Evolutionary conservation across 2,888 invertebrate species (phyloP).

Genomic region (Clusia tigrina): DNA sequence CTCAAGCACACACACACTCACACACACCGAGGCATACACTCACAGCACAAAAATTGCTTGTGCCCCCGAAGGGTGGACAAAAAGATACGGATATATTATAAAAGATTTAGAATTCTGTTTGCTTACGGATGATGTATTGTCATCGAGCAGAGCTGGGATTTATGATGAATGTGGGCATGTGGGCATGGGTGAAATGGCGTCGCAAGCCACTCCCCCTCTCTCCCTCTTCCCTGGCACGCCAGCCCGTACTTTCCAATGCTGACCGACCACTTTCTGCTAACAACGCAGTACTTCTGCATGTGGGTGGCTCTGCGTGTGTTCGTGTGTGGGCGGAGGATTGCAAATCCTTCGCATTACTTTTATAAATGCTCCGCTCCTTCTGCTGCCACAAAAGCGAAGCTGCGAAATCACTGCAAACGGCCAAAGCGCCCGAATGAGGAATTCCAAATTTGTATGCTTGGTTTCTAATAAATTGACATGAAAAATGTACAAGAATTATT

Average conservation of each 20-base stretch:
- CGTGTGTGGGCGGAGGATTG: neutral
- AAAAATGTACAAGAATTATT: no score
- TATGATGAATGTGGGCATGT: slow-evolving; percentile 35
- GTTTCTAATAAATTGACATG: no score
- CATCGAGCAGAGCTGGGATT: slow-evolving; percentile 61
- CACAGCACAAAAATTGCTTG: neutral
- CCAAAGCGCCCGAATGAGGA: no score
- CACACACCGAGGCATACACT: slow-evolving; percentile 3
- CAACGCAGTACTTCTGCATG: slow-evolving; percentile 30
- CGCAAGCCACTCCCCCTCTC: slow-evolving; percentile 17
- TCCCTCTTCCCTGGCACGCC: no score
- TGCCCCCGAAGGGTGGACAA: slow-evolving; percentile 9
- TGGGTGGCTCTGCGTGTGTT: neutral
- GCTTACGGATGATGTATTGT: slow-evolving; percentile 61
- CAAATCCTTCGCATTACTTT: neutral
- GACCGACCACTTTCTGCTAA: neutral
- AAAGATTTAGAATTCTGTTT: slow-evolving; percentile 59
- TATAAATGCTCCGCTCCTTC: neutral
- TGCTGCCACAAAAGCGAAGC: no score
- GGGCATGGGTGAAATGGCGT: slow-evolving; percentile 36
- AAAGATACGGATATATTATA: slow-evolving; percentile 47
- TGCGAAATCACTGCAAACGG: no score
- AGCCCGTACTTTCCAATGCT: no score
- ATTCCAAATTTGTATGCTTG: no score
- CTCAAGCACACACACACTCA: slow-evolving; percentile 2